A percentile compares a stretch with the other conserved stretches of the same genome.
These are phyloP conservation scores for Xestobium rufovillosum DNA, from an alignment of 2,888 invertebrate species.

Conservation along the genomic window DNA sequence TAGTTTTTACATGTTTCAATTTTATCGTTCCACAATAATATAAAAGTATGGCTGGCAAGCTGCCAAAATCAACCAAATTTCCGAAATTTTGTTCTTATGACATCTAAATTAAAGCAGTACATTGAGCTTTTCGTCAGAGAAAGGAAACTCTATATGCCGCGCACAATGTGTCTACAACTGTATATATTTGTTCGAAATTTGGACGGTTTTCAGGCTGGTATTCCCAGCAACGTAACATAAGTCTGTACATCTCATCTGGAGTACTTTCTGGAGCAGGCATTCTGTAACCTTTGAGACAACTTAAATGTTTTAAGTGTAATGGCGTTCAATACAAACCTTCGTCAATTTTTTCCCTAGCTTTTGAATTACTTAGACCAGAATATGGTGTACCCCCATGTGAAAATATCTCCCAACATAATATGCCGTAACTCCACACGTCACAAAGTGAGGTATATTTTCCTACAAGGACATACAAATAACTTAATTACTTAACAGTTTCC, in stretches of 20 bases:
- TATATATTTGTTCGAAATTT: constrained; percentile 83
- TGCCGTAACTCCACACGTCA: constrained; percentile 96
- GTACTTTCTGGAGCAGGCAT: constrained; percentile 89
- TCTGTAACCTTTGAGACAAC: constrained; percentile 63
- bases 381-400: constrained; percentile 91
- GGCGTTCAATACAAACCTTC: constrained; percentile 54
- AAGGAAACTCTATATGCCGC: constrained; percentile 38
- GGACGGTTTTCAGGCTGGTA: constrained; percentile 87
- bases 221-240: constrained; percentile 92
- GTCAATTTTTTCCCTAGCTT: constrained; percentile 90
- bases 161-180: constrained; percentile 60
- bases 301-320: constrained; percentile 3
- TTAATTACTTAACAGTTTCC: too few relatives aligned
- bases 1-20: too few relatives aligned
- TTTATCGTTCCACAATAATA: too few relatives aligned
- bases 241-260: constrained; percentile 79
- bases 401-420: constrained; percentile 95
- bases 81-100: too few relatives aligned
- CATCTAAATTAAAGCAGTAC: too few relatives aligned
- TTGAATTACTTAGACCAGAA: constrained; percentile 86
- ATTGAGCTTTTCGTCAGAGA: too few relatives aligned
- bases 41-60: too few relatives aligned
- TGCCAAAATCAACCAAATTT: too few relatives aligned
- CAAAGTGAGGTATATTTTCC: constrained; percentile 91
- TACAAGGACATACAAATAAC: too few relatives aligned